Conservation (phyloP, 2,888 invertebrate genomes). For the Phytoseiulus persimilis region DNA sequence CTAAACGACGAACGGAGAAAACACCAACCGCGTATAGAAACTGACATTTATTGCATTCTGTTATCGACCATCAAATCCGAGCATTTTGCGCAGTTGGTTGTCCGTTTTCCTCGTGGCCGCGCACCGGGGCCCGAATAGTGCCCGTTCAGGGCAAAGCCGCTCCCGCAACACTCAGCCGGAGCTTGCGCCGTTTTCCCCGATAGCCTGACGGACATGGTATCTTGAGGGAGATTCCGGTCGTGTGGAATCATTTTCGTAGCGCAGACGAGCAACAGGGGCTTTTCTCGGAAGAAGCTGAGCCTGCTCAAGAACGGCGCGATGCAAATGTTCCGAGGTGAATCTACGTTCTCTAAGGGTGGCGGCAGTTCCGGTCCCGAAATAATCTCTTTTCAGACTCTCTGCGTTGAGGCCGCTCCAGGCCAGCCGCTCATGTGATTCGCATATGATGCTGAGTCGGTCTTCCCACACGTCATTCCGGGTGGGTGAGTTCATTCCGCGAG, state of each 20-base stretch:
- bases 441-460: background rate
- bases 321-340: background rate
- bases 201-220: no score
- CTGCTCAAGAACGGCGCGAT: background rate
- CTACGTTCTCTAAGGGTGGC: no score
- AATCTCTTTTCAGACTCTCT: background rate
- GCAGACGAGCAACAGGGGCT: no score
- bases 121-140: no score
- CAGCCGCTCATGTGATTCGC: background rate
- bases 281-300: no score
- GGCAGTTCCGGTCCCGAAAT: no score
- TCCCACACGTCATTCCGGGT: background rate
- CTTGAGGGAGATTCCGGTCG: no score
- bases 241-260: no score
- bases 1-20: background rate
- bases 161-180: no score
- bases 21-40: background rate
- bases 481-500: background rate
- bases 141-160: no score
- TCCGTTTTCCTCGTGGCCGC: no score
- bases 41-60: background rate
- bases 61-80: background rate
- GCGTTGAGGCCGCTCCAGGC: background rate
- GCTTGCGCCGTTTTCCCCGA: no score
- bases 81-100: background rate